Evolutionary conservation across 1,140 invertebrate genomes (phyloP).

Genomic region (Branchinecta lynchi): DNA sequence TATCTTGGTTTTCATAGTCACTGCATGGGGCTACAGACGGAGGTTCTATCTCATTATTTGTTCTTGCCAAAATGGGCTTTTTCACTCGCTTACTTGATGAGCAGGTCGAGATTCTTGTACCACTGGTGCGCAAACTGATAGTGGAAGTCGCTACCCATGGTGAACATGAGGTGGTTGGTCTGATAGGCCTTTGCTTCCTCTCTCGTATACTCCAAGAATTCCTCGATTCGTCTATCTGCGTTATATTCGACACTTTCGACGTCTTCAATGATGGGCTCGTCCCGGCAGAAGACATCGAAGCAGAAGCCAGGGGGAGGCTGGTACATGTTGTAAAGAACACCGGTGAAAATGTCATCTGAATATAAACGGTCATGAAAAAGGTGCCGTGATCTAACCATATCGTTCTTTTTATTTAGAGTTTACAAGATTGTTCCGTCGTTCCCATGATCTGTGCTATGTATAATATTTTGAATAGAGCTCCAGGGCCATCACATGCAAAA

Average conservation of each 20-base stretch:
- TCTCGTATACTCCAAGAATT: slow-evolving; percentile 39
- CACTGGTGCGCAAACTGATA: slow-evolving; percentile 69
- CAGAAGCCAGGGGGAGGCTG: slow-evolving; percentile 41
- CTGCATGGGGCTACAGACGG: no score
- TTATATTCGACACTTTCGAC: slow-evolving; percentile 39
- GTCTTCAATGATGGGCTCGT: slow-evolving; percentile 42
- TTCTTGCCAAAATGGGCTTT: no score
- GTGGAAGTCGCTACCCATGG: slow-evolving; percentile 87
- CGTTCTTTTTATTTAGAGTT: no score
- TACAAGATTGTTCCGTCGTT: no score
- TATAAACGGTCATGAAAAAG: no score
- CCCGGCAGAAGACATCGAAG: slow-evolving; percentile 41
- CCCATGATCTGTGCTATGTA: no score
- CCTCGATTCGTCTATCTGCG: slow-evolving; percentile 31
- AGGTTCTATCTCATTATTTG: no score
- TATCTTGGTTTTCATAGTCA: no score
- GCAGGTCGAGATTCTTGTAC: slow-evolving; percentile 74
- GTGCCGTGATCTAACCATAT: no score
- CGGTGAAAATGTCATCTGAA: slow-evolving; percentile 33
- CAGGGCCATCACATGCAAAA: no score
- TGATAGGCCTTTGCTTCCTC: slow-evolving; percentile 35
- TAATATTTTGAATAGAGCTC: no score
- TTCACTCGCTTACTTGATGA: slow-evolving; percentile 49
- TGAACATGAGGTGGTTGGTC: slow-evolving; percentile 61
- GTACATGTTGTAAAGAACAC: slow-evolving; percentile 37